A percentile compares a stretch with the other conserved stretches of the same genome.
Conservation (phyloP, 2,888 invertebrate genomes). For the Drosophila nr. fundita region DNA sequence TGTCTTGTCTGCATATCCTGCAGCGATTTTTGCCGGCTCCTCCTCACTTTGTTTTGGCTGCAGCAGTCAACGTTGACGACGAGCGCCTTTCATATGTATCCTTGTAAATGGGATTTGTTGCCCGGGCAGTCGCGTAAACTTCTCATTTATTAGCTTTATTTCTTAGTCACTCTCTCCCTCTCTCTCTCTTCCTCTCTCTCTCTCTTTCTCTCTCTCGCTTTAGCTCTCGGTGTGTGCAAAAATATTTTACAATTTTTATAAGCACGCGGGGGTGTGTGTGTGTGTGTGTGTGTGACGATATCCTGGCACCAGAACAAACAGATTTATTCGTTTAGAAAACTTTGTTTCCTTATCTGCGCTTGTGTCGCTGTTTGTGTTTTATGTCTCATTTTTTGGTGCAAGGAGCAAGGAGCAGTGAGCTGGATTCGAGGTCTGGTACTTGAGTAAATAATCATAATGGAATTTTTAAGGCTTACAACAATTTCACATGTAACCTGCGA, state of each 20-base stretch:
- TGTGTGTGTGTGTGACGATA: constrained; percentile 27
- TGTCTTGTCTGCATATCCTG: constrained; percentile 81
- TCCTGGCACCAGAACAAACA: constrained; percentile 76
- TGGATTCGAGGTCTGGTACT: constrained; percentile 32
- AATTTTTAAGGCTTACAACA: constrained; percentile 78
- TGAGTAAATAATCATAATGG: constrained; percentile 79
- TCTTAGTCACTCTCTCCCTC: not conserved
- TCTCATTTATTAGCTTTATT: constrained; percentile 77
- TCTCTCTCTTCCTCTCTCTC: not conserved
- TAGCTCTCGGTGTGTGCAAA: constrained; percentile 32
- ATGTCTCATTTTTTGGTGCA: constrained; percentile 30
- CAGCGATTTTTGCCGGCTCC: constrained; percentile 60
- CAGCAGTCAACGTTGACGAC: constrained; percentile 43
- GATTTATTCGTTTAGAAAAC: constrained; percentile 80
- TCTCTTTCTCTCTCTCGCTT: not conserved
- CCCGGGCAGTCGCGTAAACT: constrained; percentile 71
- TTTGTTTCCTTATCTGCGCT: constrained; percentile 70
- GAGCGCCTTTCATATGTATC: constrained; percentile 37
- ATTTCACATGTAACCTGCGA: constrained; percentile 63
- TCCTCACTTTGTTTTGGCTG: constrained; percentile 16
- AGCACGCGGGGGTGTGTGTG: constrained; percentile 34
- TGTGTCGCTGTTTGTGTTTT: constrained; percentile 64
- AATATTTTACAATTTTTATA: constrained; percentile 76
- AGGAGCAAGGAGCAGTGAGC: not conserved
- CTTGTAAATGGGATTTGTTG: constrained; percentile 75